Evolutionary conservation across 2,113 vertebrate species (phyloP), one percentile per base, ranked within the genome.

Genomic region (Myrmecophaga tridactyla): DNA sequence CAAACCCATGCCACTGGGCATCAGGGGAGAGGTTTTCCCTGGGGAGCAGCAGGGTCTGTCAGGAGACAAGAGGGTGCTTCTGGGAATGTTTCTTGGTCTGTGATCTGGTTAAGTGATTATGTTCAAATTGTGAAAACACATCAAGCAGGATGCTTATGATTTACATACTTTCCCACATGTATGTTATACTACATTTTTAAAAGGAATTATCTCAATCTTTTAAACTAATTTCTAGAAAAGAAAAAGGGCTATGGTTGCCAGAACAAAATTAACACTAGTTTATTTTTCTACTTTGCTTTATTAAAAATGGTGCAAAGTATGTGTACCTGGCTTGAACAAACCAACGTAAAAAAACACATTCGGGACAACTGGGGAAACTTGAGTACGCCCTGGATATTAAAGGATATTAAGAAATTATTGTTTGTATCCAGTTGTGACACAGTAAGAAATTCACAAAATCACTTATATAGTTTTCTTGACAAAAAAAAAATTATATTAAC

Each of bases 291-390:
- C 43, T 41, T 67, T 77, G 4, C 70, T 83, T 93, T 86, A 39
- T 67, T 29, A 89, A 85, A 39, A 86, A 92, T 58, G 70, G 25
- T 25, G 1, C 39, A 86, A 25, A 65, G 56, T 25, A 14, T 80
- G 51, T 63, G 51, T 63, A 75, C 69, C n/a, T 86, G 34, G 31
- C 63, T 89, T 95, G 67, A 96, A 48, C 34, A 94, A 89, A 85
- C 6, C 60, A 51, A 17, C 65, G 36, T 86, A 23, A 75, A 80
- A n/a, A 80, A 87, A 53, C 11, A 86, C 18, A 81, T 34, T 25
- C 80, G 29, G 41, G 58, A 65, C 14, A 72, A 62, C 0, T n/a
- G 39, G 39, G 48, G 56, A 86, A 72, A 69, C 70, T 3, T 80
- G n/a, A 85, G 11, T 75, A 65, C 34, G 46, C 4, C 58, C 46